These are phyloP conservation scores for Temnothorax nylanderi DNA, from an alignment of 1,140 invertebrate species.

Conservation along the genomic window DNA sequence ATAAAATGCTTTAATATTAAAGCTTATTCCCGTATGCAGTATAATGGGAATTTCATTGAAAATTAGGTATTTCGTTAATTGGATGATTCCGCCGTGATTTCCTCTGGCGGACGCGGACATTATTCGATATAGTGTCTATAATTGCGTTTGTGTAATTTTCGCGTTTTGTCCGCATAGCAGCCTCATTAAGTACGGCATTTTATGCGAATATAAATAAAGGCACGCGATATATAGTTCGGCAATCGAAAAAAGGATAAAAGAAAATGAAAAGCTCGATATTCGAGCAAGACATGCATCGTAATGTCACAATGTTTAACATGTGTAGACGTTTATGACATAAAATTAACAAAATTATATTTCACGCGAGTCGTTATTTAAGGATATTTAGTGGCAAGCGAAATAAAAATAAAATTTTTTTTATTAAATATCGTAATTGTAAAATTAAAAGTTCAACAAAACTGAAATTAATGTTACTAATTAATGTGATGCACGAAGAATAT, in stretches of 20 bases:
- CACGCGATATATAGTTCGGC: background rate
- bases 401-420: background rate
- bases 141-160: constrained; percentile 58
- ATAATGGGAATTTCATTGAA: constrained; percentile 63
- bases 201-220: constrained; percentile 42
- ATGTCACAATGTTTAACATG: background rate
- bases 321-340: constrained; percentile 10
- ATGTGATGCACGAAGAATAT: background rate
- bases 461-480: background rate
- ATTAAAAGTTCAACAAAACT: background rate
- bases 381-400: background rate
- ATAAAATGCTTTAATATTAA: constrained; percentile 68
- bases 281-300: background rate
- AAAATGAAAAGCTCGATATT: background rate
- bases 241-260: background rate
- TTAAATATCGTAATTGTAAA: constrained; percentile 3
- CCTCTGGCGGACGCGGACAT: constrained; percentile 51
- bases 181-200: constrained; percentile 49
- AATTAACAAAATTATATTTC: background rate
- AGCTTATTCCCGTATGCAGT: constrained; percentile 43
- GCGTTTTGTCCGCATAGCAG: constrained; percentile 38
- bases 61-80: constrained; percentile 65
- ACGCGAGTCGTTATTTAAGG: background rate
- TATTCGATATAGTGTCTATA: constrained; percentile 61
- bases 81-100: constrained; percentile 57